phyloP scores from a whole-genome alignment of 2,113 vertebrate genomes.

The Psittacus erithacus region DNA sequence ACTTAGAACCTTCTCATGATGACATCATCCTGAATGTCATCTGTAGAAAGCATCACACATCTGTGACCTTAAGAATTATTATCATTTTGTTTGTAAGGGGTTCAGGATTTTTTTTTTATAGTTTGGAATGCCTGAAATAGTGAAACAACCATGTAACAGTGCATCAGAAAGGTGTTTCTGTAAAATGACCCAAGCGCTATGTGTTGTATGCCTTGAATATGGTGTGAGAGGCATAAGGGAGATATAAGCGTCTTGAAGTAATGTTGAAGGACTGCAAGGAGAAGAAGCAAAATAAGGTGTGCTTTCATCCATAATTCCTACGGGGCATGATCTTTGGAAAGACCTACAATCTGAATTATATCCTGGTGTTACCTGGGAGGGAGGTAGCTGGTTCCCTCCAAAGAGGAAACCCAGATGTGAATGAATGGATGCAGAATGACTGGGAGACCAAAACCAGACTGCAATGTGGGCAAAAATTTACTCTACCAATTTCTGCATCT shows the following conservation, averaged over 20 bases:
- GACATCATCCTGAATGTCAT: accelerated
- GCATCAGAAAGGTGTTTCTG: neutral
- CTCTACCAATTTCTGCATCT: accelerated
- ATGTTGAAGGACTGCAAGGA: neutral
- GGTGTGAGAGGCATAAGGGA: neutral
- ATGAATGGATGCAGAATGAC: neutral
- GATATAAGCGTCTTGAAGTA: neutral
- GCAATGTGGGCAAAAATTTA: accelerated
- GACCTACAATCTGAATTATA: neutral
- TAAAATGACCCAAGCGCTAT: neutral
- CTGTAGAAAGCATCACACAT: accelerated
- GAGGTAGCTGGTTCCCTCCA: neutral
- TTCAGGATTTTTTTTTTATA: neutral
- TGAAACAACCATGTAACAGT: neutral
- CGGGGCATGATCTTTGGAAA: neutral
- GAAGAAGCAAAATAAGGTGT: neutral
- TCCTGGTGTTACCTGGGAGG: neutral
- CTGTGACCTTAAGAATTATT: neutral
- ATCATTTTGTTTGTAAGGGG: neutral
- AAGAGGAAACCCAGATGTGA: neutral
- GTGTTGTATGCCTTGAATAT: neutral
- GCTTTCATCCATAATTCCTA: neutral
- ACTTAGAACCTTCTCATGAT: neutral
- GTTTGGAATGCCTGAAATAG: neutral
- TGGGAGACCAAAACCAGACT: neutral